Conservation (phyloP, 1,140 invertebrate genomes). For the Meteorus sp. region DNA sequence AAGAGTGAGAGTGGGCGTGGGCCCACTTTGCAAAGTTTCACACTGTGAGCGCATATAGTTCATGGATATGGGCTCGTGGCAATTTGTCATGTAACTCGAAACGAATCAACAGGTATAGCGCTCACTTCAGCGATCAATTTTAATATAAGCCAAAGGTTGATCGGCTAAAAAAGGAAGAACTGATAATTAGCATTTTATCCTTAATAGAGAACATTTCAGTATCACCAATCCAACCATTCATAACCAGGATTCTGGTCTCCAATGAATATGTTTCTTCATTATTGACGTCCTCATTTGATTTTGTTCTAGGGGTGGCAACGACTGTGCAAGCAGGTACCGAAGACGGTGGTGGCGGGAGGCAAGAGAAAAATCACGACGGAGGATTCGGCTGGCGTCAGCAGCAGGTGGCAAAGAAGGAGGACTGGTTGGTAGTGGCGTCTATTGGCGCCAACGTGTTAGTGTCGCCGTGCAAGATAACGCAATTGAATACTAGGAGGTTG, state of each 20-base stretch:
- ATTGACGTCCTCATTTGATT: too few species aligned
- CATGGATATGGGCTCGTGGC: slow-evolving; percentile 6
- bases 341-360: slow-evolving; percentile 30
- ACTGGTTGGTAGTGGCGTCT: slow-evolving; percentile 4
- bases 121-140: too few species aligned
- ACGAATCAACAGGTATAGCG: slow-evolving; percentile 23
- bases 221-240: too few species aligned
- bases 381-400: slow-evolving; percentile 9
- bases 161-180: too few species aligned
- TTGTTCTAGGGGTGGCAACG: slow-evolving; percentile 44
- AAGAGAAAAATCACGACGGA: slow-evolving; percentile 18
- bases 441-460: background rate
- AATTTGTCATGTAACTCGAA: slow-evolving; percentile 22
- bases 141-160: too few species aligned
- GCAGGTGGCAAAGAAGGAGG: background rate
- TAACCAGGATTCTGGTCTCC: too few species aligned
- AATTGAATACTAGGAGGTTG: background rate
- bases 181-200: too few species aligned
- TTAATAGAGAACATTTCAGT: too few species aligned
- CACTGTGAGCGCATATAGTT: too few species aligned
- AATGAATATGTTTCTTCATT: too few species aligned
- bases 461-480: background rate
- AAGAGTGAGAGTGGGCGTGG: slow-evolving; percentile 14
- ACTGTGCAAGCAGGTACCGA: slow-evolving; percentile 38
- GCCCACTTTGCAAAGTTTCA: slow-evolving; percentile 6